Conservation (phyloP, 2,113 vertebrate genomes). For the Apaloderma vittatum region DNA sequence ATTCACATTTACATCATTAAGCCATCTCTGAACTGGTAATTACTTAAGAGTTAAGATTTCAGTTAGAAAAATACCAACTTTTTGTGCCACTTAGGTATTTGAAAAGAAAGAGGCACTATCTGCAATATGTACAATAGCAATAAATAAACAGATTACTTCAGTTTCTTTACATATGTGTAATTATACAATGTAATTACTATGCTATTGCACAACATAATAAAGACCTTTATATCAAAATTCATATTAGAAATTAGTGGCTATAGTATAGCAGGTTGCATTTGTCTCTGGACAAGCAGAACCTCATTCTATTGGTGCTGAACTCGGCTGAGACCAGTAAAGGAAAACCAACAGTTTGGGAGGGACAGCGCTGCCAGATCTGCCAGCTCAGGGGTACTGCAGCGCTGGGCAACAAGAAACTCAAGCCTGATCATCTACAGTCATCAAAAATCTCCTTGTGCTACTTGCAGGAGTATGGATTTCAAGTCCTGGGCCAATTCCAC, state of each 20-base stretch:
- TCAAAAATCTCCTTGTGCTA: slow-evolving; percentile 66
- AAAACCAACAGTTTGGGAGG: background rate
- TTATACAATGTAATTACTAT: background rate
- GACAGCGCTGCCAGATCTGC: background rate
- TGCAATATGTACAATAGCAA: background rate
- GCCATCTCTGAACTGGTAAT: background rate
- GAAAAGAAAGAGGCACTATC: background rate
- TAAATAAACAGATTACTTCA: background rate
- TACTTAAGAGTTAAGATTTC: background rate
- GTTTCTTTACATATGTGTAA: background rate
- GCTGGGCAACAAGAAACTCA: background rate
- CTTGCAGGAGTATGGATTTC: slow-evolving; percentile 68
- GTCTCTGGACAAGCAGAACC: background rate
- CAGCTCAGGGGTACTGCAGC: background rate
- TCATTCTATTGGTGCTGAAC: background rate
- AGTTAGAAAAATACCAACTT: background rate
- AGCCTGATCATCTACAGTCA: background rate
- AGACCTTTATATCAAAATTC: background rate
- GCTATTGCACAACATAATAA: background rate
- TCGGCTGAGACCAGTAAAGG: background rate
- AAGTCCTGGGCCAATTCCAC: slow-evolving; percentile 66
- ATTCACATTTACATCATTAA: background rate
- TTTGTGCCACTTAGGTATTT: background rate
- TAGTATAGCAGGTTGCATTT: background rate
- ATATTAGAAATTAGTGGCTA: background rate